phyloP scores from a whole-genome alignment of 2,888 invertebrate genomes.

The Heteromurus nitidus region DNA sequence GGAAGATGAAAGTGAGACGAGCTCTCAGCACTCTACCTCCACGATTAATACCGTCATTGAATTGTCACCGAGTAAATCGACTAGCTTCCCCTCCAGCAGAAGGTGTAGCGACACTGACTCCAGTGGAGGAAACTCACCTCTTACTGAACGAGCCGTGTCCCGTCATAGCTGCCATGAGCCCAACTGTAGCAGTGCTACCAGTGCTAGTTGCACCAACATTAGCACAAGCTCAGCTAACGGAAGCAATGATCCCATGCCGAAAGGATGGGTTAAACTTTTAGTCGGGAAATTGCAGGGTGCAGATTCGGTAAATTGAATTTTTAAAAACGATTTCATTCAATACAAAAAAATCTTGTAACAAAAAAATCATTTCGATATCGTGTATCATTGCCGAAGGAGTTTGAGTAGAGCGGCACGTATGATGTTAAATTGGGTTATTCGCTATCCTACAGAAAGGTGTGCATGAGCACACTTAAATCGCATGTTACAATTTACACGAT shows the following conservation, averaged over 20 bases:
- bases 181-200: conserved; percentile 20
- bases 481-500: not conserved
- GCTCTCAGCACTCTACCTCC: conserved; percentile 76
- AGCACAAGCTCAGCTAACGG: conserved; percentile 5
- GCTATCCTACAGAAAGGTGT: not conserved
- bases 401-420: too few species aligned
- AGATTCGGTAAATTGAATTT: conserved; percentile 40
- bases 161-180: conserved; percentile 63
- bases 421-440: too few species aligned
- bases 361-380: too few species aligned
- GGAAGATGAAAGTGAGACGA: conserved; percentile 75
- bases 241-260: conserved; percentile 72
- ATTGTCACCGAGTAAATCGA: conserved; percentile 73
- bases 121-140: conserved; percentile 71
- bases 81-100: conserved; percentile 70
- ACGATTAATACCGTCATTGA: conserved; percentile 75
- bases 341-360: too few species aligned
- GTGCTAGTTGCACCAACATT: conserved; percentile 54
- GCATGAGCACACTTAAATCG: not conserved
- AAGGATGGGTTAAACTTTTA: conserved; percentile 85
- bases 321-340: too few species aligned
- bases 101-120: conserved; percentile 72
- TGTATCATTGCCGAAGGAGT: too few species aligned
- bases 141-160: conserved; percentile 72
- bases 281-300: conserved; percentile 82